phyloP scores from a whole-genome alignment of 2,797 vertebrate genomes.

The Enteromius viviparus region DNA sequence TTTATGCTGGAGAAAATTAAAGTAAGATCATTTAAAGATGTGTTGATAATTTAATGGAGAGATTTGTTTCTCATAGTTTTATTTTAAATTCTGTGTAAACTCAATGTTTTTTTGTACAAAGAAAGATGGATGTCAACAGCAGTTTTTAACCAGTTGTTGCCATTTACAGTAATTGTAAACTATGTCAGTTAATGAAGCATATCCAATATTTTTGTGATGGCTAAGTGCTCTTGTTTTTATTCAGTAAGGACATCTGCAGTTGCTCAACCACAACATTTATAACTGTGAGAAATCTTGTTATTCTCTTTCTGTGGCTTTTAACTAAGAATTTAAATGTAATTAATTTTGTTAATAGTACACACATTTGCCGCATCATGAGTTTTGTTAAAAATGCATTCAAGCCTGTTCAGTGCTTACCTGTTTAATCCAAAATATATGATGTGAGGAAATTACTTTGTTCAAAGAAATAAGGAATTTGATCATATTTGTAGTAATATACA shows the following conservation, averaged over 20 bases:
- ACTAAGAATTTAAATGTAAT: not conserved
- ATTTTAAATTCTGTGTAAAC: not conserved
- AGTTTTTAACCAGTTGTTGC: slow-evolving; percentile 1
- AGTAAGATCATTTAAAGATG: not conserved
- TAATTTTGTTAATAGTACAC: not conserved
- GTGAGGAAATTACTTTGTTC: not conserved
- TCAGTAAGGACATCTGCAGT: slow-evolving; percentile 71
- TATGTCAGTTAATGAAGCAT: slow-evolving; percentile 48
- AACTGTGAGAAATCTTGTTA: slow-evolving; percentile 39
- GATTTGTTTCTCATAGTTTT: not conserved
- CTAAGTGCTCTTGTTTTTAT: slow-evolving; percentile 64
- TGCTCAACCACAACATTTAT: slow-evolving; percentile 68
- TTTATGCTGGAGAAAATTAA: not conserved
- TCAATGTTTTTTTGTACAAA: not conserved
- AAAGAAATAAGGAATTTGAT: not conserved
- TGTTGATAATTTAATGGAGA: not conserved
- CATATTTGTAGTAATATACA: not conserved
- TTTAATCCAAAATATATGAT: not conserved
- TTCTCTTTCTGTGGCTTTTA: slow-evolving; percentile 1
- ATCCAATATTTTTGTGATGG: slow-evolving; percentile 61
- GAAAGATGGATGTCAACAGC: not conserved
- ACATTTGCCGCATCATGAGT: not conserved
- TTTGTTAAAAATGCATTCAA: not conserved
- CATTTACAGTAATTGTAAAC: slow-evolving; percentile 33
- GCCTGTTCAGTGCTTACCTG: not conserved